A percentile compares a stretch with the other conserved stretches of the same genome.
These are phyloP conservation scores for Capitulum mitella DNA, from an alignment of 2,888 invertebrate species.

Conservation along the genomic window DNA sequence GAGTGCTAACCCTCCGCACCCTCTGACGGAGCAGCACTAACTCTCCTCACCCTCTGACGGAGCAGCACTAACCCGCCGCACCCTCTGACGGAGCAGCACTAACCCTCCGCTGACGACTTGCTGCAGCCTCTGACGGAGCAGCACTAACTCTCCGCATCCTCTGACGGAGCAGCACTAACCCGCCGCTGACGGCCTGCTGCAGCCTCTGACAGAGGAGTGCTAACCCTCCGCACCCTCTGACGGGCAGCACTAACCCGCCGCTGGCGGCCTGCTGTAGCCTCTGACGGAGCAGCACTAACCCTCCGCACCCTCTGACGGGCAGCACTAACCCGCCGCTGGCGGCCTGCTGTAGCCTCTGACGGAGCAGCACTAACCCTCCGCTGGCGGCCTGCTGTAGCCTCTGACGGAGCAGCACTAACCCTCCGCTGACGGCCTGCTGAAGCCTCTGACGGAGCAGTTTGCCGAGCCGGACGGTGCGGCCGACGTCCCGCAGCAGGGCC, in stretches of 20 bases:
- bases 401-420: slow-evolving; percentile 51
- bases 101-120: no score
- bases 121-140: no score
- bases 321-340: neutral
- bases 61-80: slow-evolving; percentile 41
- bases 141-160: no score
- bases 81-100: slow-evolving; percentile 54
- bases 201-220: no score
- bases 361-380: neutral
- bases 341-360: neutral
- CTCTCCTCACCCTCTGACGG: neutral
- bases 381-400: slow-evolving; percentile 57
- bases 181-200: no score
- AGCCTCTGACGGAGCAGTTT: slow-evolving; percentile 57
- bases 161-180: no score
- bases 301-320: neutral
- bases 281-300: no score
- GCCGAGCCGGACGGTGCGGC: slow-evolving; percentile 63
- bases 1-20: no score
- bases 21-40: neutral
- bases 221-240: no score
- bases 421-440: slow-evolving; percentile 52
- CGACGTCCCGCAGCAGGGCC: slow-evolving; percentile 57
- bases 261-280: neutral
- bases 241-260: neutral